Conservation (phyloP, 2,888 invertebrate genomes). For the Myopa testacea region DNA sequence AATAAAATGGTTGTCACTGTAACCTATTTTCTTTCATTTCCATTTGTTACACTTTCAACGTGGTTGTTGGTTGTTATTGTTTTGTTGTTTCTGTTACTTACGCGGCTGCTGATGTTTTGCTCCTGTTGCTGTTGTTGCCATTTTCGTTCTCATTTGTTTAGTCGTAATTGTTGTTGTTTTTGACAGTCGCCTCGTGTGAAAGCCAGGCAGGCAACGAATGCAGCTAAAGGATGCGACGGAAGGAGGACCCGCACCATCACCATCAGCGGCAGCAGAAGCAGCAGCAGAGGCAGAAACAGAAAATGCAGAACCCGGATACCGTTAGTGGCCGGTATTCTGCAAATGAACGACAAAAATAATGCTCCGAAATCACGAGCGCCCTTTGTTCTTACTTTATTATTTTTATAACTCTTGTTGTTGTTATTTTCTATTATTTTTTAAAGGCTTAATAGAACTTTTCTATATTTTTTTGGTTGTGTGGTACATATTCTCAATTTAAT, state of each 20-base stretch:
- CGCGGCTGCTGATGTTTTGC: neutral
- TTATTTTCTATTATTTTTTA: too few relatives aligned
- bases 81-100: neutral
- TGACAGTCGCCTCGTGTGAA: neutral
- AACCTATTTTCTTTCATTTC: constrained; percentile 21
- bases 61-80: neutral
- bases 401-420: too few relatives aligned
- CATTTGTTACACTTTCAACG: constrained; percentile 17
- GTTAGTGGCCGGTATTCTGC: too few relatives aligned
- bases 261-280: too few relatives aligned
- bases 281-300: too few relatives aligned
- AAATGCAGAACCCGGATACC: too few relatives aligned
- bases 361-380: too few relatives aligned
- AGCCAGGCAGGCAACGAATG: constrained; percentile 1
- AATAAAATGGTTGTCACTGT: constrained; percentile 11
- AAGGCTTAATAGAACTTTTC: too few relatives aligned
- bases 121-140: neutral
- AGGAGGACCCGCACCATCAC: neutral
- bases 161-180: neutral
- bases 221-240: neutral
- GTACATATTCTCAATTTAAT: too few relatives aligned
- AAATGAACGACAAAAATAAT: too few relatives aligned
- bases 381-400: too few relatives aligned
- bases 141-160: neutral
- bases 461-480: too few relatives aligned